Conservation (phyloP, 2,797 vertebrate species). For the Anguilla megastoma region DNA sequence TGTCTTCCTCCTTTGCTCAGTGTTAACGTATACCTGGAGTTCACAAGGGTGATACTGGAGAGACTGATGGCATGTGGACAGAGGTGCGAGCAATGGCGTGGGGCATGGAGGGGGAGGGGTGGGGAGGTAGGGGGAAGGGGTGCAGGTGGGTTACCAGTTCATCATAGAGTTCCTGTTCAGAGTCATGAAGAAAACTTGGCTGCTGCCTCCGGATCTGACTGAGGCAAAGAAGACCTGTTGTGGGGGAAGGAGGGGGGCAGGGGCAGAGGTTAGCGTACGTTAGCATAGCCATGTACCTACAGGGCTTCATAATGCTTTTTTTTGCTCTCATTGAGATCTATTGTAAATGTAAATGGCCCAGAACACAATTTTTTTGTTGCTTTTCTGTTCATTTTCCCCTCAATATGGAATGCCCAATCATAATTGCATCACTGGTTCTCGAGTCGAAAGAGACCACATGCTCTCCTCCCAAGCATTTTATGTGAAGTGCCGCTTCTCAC, state of each 20-base stretch:
- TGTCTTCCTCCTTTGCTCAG: conserved; percentile 38
- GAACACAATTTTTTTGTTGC: no score
- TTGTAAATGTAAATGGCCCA: not conserved
- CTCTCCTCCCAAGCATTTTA: no score
- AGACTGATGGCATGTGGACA: conserved; percentile 53
- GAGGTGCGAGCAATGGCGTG: conserved; percentile 40
- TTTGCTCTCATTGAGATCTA: not conserved
- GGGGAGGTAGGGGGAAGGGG: conserved; percentile 44
- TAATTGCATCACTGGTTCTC: no score
- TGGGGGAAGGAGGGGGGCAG: not conserved
- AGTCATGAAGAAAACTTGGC: conserved; percentile 99
- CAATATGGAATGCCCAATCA: no score
- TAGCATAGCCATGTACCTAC: not conserved
- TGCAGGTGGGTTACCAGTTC: conserved; percentile 87
- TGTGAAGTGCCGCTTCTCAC: no score
- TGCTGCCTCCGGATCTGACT: conserved; percentile 96
- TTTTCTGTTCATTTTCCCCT: no score
- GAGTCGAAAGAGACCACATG: no score
- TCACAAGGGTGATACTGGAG: conserved; percentile 75
- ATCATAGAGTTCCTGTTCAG: conserved; percentile 99
- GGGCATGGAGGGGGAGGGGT: conserved; percentile 39
- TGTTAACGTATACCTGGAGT: conserved; percentile 48
- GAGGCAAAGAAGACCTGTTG: conserved; percentile 97
- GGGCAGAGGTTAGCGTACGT: not conserved
- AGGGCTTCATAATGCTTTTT: not conserved